Conservation (phyloP, 2,113 vertebrate species). For the Pongo abelii region DNA sequence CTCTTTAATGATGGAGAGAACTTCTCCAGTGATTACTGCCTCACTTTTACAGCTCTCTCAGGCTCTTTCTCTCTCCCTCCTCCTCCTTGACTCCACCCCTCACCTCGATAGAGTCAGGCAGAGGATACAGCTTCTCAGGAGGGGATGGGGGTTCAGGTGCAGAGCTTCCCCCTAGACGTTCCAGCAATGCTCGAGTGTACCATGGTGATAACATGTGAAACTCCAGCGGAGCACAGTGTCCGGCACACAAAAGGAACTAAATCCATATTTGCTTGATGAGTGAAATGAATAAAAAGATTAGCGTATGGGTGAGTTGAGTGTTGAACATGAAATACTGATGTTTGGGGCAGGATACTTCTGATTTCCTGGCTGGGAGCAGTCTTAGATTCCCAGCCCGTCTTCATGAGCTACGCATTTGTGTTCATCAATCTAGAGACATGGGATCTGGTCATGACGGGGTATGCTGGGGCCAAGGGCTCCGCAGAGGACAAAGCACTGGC, state of each 20-base stretch:
- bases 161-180: not conserved
- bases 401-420: not conserved
- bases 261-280: not conserved
- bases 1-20: constrained; percentile 75
- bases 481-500: not conserved
- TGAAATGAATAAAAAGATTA: not conserved
- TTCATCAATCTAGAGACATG: fast-evolving
- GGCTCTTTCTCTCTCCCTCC: constrained; percentile 34
- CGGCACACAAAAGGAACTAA: not conserved
- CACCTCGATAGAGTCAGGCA: not conserved
- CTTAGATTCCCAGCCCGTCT: not conserved
- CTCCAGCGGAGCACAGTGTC: not conserved
- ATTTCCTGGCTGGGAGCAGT: not conserved
- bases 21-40: constrained; percentile 67
- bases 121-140: not conserved
- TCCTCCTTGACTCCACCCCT: constrained; percentile 23
- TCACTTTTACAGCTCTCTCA: constrained; percentile 66
- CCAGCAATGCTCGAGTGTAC: not conserved
- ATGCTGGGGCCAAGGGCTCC: not conserved
- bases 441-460: not conserved
- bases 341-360: not conserved
- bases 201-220: not conserved
- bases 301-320: not conserved
- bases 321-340: not conserved
- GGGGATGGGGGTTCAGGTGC: not conserved